Evolutionary conservation across 2,113 vertebrate species (phyloP).

Genomic region (Grus americana): DNA sequence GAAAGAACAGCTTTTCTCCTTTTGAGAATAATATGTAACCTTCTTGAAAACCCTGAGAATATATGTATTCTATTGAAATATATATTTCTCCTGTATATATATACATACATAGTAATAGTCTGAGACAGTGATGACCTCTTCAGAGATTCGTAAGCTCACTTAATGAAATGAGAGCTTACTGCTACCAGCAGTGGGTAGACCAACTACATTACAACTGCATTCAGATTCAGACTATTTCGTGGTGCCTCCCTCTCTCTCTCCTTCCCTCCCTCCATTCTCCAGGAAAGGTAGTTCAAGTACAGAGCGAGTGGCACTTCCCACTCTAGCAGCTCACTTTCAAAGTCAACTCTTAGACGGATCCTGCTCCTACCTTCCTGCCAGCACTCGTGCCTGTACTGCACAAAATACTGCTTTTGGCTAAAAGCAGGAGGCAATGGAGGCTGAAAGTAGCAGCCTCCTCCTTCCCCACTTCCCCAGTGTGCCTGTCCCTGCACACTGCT

Average conservation of each 20-base stretch:
- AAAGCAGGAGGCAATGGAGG: not conserved
- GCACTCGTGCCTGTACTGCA: not conserved
- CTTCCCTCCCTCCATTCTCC: not conserved
- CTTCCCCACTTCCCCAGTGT: rapidly evolving
- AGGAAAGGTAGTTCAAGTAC: not conserved
- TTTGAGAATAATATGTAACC: not conserved
- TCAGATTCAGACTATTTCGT: not conserved
- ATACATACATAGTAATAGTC: not conserved
- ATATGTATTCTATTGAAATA: not conserved
- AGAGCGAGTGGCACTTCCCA: not conserved
- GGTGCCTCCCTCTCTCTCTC: not conserved
- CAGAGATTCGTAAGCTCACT: not conserved
- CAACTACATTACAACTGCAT: not conserved
- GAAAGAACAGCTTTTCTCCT: not conserved
- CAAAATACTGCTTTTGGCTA: not conserved
- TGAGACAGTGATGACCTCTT: not conserved
- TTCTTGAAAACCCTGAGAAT: not conserved
- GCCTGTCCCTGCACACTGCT: not conserved
- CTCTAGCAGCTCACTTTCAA: not conserved
- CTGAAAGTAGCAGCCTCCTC: not conserved
- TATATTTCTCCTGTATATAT: not conserved
- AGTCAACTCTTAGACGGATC: not conserved
- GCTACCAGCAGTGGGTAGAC: not conserved
- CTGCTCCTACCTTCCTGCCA: not conserved
- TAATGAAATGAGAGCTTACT: not conserved